Evolutionary conservation across 2,797 vertebrate species (phyloP).

Genomic region (Alosa sapidissima): DNA sequence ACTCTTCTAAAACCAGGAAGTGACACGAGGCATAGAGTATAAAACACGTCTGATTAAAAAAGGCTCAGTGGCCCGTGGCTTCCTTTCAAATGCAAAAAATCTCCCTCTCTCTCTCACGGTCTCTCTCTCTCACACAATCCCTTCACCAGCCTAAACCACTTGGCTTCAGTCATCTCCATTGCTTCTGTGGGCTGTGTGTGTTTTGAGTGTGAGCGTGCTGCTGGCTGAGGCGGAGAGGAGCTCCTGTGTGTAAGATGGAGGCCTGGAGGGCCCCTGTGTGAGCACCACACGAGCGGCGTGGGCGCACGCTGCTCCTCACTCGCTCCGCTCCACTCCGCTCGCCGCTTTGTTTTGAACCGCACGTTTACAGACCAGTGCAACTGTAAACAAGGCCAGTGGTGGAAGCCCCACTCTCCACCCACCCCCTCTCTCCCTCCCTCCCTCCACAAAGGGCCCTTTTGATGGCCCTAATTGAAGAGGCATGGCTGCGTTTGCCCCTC

Average conservation of each 20-base stretch:
- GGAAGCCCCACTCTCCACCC: not conserved
- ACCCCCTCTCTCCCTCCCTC: not conserved
- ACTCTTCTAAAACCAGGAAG: not conserved
- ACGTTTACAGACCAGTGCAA: conserved; percentile 30
- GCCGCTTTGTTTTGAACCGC: conserved; percentile 16
- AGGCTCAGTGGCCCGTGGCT: not conserved
- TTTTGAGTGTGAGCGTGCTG: not conserved
- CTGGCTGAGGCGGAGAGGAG: not conserved
- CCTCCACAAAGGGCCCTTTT: conserved; percentile 19
- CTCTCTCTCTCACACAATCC: not conserved
- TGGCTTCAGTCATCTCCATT: not conserved
- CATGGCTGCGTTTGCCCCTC: conserved; percentile 3
- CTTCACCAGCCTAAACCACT: not conserved
- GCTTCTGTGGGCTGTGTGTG: not conserved
- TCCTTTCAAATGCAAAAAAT: not conserved
- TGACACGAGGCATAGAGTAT: not conserved
- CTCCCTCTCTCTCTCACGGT: too few relatives aligned
- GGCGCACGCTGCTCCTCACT: not conserved
- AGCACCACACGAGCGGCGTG: not conserved
- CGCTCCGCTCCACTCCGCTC: not conserved
- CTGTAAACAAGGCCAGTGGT: conserved; percentile 22
- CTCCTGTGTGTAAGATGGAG: not conserved
- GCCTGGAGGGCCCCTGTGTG: not conserved
- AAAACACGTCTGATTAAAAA: not conserved
- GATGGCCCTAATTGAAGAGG: conserved; percentile 28